Conservation (phyloP, 2,888 invertebrate species). For the Trichogramma dendrolimi region DNA sequence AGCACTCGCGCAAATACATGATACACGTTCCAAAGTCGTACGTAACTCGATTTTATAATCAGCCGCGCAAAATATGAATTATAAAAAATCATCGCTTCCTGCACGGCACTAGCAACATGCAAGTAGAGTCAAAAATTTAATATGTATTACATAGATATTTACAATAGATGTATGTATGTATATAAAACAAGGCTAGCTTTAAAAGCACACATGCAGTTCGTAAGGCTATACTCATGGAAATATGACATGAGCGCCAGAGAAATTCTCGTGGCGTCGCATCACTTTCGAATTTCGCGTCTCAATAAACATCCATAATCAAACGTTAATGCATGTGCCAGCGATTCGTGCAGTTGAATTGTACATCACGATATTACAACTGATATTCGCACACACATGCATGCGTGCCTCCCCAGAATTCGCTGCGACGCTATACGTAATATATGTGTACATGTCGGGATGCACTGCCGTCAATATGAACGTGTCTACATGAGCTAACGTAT, state of each 20-base stretch:
- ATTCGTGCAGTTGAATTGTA: background rate
- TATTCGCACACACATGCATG: too few species aligned
- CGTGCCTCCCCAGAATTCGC: too few species aligned
- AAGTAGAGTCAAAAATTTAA: constrained; percentile 18
- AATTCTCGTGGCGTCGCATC: background rate
- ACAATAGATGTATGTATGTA: too few species aligned
- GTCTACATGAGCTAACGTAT: too few species aligned
- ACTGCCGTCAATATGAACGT: too few species aligned
- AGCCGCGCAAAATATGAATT: constrained; percentile 15
- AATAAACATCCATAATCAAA: constrained; percentile 26
- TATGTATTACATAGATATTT: too few species aligned
- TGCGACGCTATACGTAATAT: too few species aligned
- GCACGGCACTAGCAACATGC: too few species aligned
- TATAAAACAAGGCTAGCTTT: background rate
- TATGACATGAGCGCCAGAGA: background rate
- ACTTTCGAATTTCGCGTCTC: constrained; percentile 14
- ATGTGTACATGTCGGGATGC: too few species aligned
- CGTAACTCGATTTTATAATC: background rate
- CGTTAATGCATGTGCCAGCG: constrained; percentile 13
- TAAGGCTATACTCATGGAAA: background rate
- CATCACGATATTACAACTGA: too few species aligned
- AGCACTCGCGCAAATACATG: background rate
- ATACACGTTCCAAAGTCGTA: background rate
- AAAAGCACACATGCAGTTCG: background rate
- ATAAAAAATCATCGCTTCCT: constrained; percentile 27